phyloP scores from a whole-genome alignment of 2,113 vertebrate genomes.

The Cnemophilus loriae region DNA sequence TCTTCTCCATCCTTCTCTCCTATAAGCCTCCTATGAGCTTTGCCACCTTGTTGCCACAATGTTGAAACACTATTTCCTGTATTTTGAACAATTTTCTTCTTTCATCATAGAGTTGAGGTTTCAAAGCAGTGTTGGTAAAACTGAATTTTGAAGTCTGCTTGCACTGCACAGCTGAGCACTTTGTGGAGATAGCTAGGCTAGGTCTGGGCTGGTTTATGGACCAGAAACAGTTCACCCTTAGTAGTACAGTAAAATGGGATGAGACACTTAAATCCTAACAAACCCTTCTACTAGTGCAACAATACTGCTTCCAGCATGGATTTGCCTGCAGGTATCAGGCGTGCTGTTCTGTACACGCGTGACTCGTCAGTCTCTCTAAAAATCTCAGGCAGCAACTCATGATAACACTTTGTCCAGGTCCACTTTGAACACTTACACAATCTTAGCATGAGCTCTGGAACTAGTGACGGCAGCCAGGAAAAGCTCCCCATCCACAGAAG shows the following conservation, averaged over 20 bases:
- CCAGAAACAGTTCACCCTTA: not conserved
- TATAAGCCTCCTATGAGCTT: not conserved
- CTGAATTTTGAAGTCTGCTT: rapidly evolving
- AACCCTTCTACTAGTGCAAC: not conserved
- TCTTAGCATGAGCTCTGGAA: slow-evolving; percentile 81
- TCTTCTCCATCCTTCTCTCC: not conserved
- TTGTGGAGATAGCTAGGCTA: not conserved
- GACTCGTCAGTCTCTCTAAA: not conserved
- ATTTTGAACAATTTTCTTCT: not conserved
- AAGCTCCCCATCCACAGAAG: slow-evolving; percentile 79
- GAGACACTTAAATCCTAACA: not conserved
- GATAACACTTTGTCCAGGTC: not conserved
- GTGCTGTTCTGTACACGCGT: not conserved
- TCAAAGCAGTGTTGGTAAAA: not conserved
- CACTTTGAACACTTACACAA: slow-evolving; percentile 71
- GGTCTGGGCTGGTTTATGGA: not conserved
- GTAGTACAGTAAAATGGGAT: not conserved
- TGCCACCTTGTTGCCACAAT: not conserved
- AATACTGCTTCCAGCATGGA: not conserved
- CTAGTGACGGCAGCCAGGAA: slow-evolving; percentile 84
- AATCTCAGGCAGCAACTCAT: not conserved
- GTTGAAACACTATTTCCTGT: not conserved
- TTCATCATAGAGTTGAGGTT: not conserved
- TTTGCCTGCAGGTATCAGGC: not conserved
- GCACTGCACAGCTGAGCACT: not conserved